Percentiles rank a stretch among this genome's conserved stretches.
These are phyloP conservation scores for Pristionchus japonicus DNA, from an alignment of 2,888 invertebrate species.

Conservation along the genomic window DNA sequence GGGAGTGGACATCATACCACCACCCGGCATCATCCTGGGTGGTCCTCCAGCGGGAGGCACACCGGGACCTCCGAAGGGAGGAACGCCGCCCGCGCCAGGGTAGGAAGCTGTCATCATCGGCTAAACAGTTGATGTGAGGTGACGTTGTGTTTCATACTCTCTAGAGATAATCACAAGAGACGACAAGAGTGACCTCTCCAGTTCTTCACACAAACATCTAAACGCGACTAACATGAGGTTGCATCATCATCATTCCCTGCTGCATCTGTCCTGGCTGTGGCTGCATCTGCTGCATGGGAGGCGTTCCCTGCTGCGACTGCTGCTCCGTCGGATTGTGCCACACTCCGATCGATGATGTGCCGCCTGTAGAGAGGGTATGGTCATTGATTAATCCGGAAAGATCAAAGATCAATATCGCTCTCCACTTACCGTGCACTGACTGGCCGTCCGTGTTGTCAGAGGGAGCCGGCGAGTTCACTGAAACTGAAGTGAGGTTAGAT, in stretches of 20 bases:
- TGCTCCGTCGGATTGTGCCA: constrained; percentile 5
- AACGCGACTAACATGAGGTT: constrained; percentile 27
- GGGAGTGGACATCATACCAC: background rate
- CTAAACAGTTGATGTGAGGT: too few relatives aligned
- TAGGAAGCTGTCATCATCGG: constrained; percentile 20
- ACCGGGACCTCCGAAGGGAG: background rate
- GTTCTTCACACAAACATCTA: too few relatives aligned
- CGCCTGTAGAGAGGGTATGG: background rate
- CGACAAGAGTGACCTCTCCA: too few relatives aligned
- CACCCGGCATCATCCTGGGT: background rate
- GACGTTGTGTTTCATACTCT: background rate
- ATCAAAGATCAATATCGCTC: too few relatives aligned
- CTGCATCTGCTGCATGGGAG: constrained; percentile 2
- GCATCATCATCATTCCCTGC: constrained; percentile 27
- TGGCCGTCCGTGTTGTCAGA: constrained; percentile 34
- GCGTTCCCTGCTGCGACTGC: background rate
- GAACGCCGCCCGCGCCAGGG: background rate
- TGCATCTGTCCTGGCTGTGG: background rate
- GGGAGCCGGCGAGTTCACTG: constrained; percentile 31
- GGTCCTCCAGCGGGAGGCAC: background rate
- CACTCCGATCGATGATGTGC: background rate
- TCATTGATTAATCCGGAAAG: too few relatives aligned
- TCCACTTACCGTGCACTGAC: background rate
- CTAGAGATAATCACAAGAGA: background rate
- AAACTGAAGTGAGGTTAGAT: background rate